These are phyloP conservation scores for Eupithecia subfuscata DNA, from an alignment of 2,888 invertebrate species.

Conservation along the genomic window DNA sequence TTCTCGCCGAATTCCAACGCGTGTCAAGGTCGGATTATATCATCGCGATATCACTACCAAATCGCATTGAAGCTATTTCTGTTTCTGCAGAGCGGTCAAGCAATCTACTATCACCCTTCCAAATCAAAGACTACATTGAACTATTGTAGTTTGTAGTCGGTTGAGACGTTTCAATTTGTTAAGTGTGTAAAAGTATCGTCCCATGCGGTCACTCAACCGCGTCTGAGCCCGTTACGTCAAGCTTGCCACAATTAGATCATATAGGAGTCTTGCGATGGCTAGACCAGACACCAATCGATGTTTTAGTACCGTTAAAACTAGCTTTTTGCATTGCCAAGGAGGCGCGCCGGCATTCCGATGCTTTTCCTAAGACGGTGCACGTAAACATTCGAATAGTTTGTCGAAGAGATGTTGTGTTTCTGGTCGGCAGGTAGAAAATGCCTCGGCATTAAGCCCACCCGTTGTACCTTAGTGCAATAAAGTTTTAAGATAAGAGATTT, in stretches of 20 bases:
- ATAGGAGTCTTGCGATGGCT: slow-evolving; percentile 71
- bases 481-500: no score
- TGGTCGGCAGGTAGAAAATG: no score
- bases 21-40: slow-evolving; percentile 58
- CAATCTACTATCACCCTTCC: slow-evolving; percentile 59
- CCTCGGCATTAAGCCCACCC: no score
- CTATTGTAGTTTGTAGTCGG: slow-evolving; percentile 48
- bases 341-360: slow-evolving; percentile 60
- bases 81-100: slow-evolving; percentile 58
- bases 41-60: slow-evolving; percentile 52
- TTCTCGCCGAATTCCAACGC: slow-evolving; percentile 41
- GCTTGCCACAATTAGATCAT: slow-evolving; percentile 81
- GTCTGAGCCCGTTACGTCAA: slow-evolving; percentile 78
- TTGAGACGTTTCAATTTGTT: slow-evolving; percentile 62
- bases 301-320: slow-evolving; percentile 77
- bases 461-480: no score
- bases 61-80: slow-evolving; percentile 59
- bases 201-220: slow-evolving; percentile 80
- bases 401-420: not conserved
- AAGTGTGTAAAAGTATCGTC: slow-evolving; percentile 70
- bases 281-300: slow-evolving; percentile 73
- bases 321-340: slow-evolving; percentile 61
- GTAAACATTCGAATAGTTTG: slow-evolving; percentile 47
- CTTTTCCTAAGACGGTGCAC: slow-evolving; percentile 53
- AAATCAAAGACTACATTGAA: slow-evolving; percentile 62